phyloP scores from a whole-genome alignment of 2,113 vertebrate genomes.

The Pelvicachromis taeniatus region DNA sequence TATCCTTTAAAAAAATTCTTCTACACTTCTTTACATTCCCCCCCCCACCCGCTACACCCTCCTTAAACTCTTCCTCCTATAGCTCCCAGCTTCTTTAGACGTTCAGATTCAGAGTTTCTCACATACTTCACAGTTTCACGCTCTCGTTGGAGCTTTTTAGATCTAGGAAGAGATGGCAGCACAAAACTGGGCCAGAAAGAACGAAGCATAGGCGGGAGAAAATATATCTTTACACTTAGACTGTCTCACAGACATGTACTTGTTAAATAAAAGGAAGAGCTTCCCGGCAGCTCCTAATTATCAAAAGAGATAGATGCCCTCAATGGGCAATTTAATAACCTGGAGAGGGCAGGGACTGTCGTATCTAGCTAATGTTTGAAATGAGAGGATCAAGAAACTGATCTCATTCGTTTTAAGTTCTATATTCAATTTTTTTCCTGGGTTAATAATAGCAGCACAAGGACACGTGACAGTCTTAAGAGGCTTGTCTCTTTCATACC shows the following conservation, averaged over 20 bases:
- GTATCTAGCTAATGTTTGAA: conserved; percentile 44
- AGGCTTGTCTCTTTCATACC: neutral
- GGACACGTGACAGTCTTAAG: conserved; percentile 4
- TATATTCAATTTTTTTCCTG: conserved; percentile 22
- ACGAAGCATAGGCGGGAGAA: conserved; percentile 17
- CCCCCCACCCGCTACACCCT: neutral
- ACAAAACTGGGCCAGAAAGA: conserved; percentile 59
- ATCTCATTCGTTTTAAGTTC: conserved; percentile 41
- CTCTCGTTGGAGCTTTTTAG: conserved; percentile 25
- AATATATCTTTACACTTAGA: conserved; percentile 40
- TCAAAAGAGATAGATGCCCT: conserved; percentile 46
- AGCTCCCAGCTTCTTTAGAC: conserved; percentile 20
- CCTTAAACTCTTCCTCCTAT: conserved; percentile 2
- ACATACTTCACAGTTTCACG: conserved; percentile 4
- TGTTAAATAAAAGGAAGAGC: conserved; percentile 55
- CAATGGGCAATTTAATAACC: conserved; percentile 44
- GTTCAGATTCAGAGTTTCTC: conserved; percentile 18
- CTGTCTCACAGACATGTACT: conserved; percentile 35
- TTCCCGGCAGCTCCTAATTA: conserved; percentile 44
- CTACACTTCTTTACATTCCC: neutral
- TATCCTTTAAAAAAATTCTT: neutral
- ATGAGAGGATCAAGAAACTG: conserved; percentile 37
- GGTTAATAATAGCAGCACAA: conserved; percentile 46
- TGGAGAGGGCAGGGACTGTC: conserved; percentile 35
- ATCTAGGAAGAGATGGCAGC: conserved; percentile 34